A percentile compares a stretch with the other conserved stretches of the same genome.
Conservation (phyloP, 2,113 vertebrate genomes). For the Himantopus leucocephalus region DNA sequence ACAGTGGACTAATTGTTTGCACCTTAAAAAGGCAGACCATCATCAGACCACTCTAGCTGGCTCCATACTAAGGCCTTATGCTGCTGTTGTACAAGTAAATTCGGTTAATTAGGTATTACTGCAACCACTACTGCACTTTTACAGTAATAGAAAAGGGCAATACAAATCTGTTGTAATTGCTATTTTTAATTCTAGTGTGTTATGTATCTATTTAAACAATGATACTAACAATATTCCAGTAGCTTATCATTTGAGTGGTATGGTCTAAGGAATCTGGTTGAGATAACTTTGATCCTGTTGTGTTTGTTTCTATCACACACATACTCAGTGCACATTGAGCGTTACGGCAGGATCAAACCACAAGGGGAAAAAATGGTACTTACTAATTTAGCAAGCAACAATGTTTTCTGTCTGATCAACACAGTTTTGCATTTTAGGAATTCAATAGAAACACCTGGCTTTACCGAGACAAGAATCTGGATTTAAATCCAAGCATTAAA, state of each 20-base stretch:
- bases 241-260: background rate
- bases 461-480: background rate
- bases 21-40: background rate
- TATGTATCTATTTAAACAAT: background rate
- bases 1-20: background rate
- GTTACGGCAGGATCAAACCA: background rate
- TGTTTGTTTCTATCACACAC: background rate
- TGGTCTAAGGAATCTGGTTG: background rate
- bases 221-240: background rate
- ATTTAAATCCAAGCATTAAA: constrained; percentile 8
- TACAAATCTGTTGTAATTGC: background rate
- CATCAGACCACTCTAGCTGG: background rate
- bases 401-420: background rate
- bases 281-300: background rate
- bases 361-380: background rate
- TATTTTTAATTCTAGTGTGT: background rate
- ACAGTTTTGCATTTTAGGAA: background rate
- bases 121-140: background rate
- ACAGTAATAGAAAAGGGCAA: background rate
- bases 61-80: background rate
- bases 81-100: background rate
- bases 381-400: background rate
- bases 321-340: background rate
- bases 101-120: background rate
- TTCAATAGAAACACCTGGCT: background rate